Conservation (phyloP, 2,888 invertebrate species). For the Dusona sp. region DNA sequence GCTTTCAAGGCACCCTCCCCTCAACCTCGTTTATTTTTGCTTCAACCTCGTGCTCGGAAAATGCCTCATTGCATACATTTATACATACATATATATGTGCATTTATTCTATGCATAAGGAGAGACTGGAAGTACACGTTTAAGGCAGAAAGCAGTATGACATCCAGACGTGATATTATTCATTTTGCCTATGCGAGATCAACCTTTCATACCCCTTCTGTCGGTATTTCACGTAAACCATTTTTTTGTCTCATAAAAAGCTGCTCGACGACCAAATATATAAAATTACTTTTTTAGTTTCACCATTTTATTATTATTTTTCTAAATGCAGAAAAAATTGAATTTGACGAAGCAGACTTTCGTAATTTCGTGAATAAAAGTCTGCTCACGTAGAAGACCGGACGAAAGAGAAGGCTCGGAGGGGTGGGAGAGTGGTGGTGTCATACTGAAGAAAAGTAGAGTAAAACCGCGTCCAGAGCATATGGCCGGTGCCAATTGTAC, state of each 20-base stretch:
- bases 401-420: background rate
- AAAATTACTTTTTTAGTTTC: background rate
- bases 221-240: background rate
- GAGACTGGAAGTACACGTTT: background rate
- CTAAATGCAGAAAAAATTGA: background rate
- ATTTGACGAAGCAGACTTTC: conserved; percentile 31
- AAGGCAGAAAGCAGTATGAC: background rate
- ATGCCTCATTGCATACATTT: conserved; percentile 10
- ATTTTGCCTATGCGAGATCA: background rate
- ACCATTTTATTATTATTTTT: background rate
- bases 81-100: background rate
- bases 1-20: conserved; percentile 31
- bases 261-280: background rate
- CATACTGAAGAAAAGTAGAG: conserved; percentile 33
- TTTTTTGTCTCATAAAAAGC: background rate
- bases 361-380: conserved; percentile 11
- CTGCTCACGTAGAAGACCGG: conserved; percentile 20
- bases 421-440: background rate
- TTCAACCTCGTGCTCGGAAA: conserved; percentile 22
- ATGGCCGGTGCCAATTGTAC: conserved; percentile 30
- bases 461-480: conserved; percentile 23
- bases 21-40: background rate
- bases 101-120: background rate
- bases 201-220: background rate
- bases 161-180: conserved; percentile 2